Evolutionary conservation across 2,797 vertebrate genomes (phyloP).

Genomic region (Coluber constrictor): DNA sequence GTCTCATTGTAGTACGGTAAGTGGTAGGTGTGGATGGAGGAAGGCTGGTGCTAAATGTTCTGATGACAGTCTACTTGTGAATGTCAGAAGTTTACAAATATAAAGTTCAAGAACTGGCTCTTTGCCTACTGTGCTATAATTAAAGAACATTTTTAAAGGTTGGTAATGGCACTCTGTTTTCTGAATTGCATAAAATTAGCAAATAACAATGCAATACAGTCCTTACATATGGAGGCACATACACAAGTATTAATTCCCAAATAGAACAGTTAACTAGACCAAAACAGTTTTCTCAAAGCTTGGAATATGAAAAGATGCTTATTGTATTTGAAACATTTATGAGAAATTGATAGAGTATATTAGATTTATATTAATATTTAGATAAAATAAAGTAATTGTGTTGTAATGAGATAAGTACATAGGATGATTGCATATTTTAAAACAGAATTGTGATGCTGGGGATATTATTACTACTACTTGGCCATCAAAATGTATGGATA

Average conservation of each 20-base stretch:
- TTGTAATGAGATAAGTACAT: neutral
- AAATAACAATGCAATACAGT: neutral
- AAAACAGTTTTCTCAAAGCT: neutral
- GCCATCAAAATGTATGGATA: neutral
- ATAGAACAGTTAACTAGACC: neutral
- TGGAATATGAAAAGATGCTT: neutral
- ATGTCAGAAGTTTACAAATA: slow-evolving; percentile 12
- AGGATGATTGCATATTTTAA: neutral
- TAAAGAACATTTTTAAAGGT: neutral
- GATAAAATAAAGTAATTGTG: neutral
- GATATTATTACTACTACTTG: neutral
- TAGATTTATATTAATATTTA: neutral
- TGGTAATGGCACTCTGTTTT: neutral
- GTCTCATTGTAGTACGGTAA: neutral
- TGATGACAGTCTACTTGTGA: slow-evolving; percentile 22
- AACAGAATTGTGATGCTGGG: neutral
- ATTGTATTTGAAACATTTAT: neutral
- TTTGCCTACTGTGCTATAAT: neutral
- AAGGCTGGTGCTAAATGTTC: neutral
- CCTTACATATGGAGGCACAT: neutral
- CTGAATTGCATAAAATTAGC: neutral
- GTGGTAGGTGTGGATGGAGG: neutral
- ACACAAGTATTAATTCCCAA: neutral
- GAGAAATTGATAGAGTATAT: neutral
- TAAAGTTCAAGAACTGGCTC: slow-evolving; percentile 4